Evolutionary conservation across 37 sponge, comb jelly and placozoan genomes (phyloP), one percentile per base, ranked within the genome.

Genomic region (Mnemiopsis leidyi): DNA sequence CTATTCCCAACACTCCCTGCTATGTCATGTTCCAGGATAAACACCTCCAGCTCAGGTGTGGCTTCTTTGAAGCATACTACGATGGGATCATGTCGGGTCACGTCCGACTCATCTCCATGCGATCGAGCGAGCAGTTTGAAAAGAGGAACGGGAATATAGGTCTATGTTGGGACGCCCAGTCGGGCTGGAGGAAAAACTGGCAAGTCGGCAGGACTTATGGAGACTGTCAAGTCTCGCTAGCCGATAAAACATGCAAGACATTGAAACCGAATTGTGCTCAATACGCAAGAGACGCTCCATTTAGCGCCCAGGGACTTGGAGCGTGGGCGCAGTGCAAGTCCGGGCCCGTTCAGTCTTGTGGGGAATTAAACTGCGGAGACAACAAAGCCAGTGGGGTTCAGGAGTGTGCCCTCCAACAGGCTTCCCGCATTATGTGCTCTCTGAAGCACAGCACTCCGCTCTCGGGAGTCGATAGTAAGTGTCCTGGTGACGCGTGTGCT

Each of bases 81-180:
- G 90, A 85, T 21, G 90, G 90, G 25, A 39, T 85, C 0, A 85
- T 85, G 90, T 36, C 38, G 38, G 90, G 90, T 21, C 90, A 85
- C 48, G 39, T 85, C 30, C 0, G 38, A 13, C 90, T 85, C 18
- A 23, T 20, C 1, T 20, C 79, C 32, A 32, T 26, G 36, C 26
- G 34, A 20, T 32, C 79, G 36, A 31, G 9, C 35, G 18, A 3
- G 36, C 79, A 26, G 20, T 29, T n/a, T 23, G 30, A 38, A 1
- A 85, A 40, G 26, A 23, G 61, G 24, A 5, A 28, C 23, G 36
- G 24, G 9, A 40, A 85, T 33, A 39, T 85, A 28, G 90, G 90
- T 16, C 90, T 85, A 29, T 85, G 90, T 39, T 85, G 90, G 90
- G 90, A 85, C 29, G 29, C 3, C 48, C 23, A 25, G 90, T 85